Percentiles rank a stretch among this genome's conserved stretches.
Evolutionary conservation across 2,113 vertebrate genomes (phyloP).

Genomic region (Otis tarda): DNA sequence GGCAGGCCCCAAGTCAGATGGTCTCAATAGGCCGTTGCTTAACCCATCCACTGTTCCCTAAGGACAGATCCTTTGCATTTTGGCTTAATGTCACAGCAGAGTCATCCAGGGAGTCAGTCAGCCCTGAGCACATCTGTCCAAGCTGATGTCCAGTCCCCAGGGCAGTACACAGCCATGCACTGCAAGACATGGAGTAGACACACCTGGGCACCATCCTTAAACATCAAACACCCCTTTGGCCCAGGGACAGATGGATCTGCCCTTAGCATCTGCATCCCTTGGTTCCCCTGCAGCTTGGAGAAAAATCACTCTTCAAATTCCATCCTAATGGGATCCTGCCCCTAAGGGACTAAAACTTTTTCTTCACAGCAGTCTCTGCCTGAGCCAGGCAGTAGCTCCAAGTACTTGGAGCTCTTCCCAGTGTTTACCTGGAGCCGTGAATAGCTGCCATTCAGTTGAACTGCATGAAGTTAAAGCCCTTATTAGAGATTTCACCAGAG

Average conservation of each 20-base stretch:
- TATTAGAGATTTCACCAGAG: background rate
- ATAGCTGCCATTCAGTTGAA: background rate
- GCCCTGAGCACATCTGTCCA: background rate
- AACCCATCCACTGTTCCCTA: background rate
- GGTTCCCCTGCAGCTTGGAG: background rate
- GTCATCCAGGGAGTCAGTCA: background rate
- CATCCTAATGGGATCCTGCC: background rate
- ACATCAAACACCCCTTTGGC: background rate
- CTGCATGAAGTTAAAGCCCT: background rate
- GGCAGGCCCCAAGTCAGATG: background rate
- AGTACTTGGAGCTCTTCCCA: constrained; percentile 9
- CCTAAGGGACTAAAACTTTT: background rate
- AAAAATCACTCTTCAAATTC: background rate
- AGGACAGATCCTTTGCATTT: background rate
- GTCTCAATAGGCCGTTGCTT: background rate
- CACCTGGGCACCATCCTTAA: background rate
- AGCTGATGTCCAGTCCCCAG: background rate
- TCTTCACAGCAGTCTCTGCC: background rate
- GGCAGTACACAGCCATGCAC: background rate
- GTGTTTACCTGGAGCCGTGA: background rate
- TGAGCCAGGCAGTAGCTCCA: background rate
- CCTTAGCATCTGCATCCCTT: background rate
- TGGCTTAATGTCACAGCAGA: background rate
- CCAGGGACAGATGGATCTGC: background rate
- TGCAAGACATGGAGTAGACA: background rate